A percentile compares a stretch with the other conserved stretches of the same genome.
Conservation (phyloP, 2,797 vertebrate genomes). For the Adrianichthys oophorus region DNA sequence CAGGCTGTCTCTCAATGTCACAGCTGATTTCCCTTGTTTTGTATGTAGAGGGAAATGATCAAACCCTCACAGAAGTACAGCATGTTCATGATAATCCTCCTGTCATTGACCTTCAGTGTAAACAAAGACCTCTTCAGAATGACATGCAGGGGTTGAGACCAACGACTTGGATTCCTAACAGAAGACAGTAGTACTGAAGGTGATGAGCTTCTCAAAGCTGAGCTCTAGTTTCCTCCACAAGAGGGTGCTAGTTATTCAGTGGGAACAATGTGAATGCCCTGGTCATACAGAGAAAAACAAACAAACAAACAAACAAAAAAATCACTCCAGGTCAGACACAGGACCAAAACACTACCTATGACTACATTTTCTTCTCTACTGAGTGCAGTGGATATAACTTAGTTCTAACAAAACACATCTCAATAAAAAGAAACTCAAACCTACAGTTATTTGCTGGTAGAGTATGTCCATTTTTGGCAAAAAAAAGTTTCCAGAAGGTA, state of each 20-base stretch:
- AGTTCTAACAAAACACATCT: constrained; percentile 59
- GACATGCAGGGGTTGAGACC: constrained; percentile 65
- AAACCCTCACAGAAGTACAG: constrained; percentile 52
- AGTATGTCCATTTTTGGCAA: constrained; percentile 71
- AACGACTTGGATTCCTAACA: constrained; percentile 37
- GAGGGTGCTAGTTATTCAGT: constrained; percentile 66
- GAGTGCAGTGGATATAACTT: constrained; percentile 70
- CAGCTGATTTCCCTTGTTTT: constrained; percentile 67
- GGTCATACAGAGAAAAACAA: constrained; percentile 49
- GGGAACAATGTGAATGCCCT: constrained; percentile 55
- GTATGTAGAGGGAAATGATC: constrained; percentile 39
- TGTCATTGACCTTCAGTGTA: constrained; percentile 56
- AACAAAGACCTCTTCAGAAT: constrained; percentile 59
- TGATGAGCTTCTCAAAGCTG: constrained; percentile 21
- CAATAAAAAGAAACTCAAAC: constrained; percentile 54
- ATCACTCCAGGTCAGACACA: constrained; percentile 48
- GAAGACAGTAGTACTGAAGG: constrained; percentile 47
- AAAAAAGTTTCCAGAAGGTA: constrained; percentile 69
- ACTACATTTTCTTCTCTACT: constrained; percentile 61
- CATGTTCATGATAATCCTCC: constrained; percentile 38
- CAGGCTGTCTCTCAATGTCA: constrained; percentile 74
- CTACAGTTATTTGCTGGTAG: constrained; percentile 76
- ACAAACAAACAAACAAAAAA: constrained; percentile 30
- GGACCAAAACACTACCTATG: constrained; percentile 55
- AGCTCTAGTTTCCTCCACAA: constrained; percentile 57